Base-by-base conservation (phyloP, 2,888 invertebrate genomes). In the Drosophila affinis region DNA sequence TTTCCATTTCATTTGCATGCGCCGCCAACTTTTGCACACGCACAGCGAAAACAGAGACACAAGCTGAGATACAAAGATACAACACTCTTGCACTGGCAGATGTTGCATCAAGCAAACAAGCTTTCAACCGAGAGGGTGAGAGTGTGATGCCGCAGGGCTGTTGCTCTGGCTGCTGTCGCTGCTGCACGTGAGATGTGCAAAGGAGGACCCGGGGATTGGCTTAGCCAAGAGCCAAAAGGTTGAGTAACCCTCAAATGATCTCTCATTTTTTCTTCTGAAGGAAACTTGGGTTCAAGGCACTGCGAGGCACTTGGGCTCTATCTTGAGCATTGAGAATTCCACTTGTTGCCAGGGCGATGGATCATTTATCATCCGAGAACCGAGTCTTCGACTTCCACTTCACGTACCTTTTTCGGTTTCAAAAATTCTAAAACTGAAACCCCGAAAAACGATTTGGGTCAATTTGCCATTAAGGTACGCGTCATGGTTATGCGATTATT, bases 1-100 rank as follows among this genome's bases (percentile, higher is more conserved):
- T 83, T 83, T 84, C 88, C 87, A 88, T 84, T 84, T 84, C 87
- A 88, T 88, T 84, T 88, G 75, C 85, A 87, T 84, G 81, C 51
- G 76, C 75, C 87, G 70, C 81, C 73, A 81, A 83, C 72, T 82
- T 85, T 61, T 64, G 62, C 81, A 75, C 62, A 69, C 68, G 54
- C 14, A 39, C 5, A 39, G 32, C 12, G 5, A 34, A 5, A 34
- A 5, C 5, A 39, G 32, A 12, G 12, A 34, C 34, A 34, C 5
- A 44, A 24, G 27, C 51, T 21, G 14, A 81, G 52, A 84, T 48
- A 44, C 44, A 58, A 45, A 48, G 56, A 61, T 27, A 39, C 17
- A 44, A 7, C 55, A 57, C 57, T 45, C 24, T 14, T 44, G 24
- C 44, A 32, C 34, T 46, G 10, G 29, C 24, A 59, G 45, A 62